These are phyloP conservation scores for Bungarus multicinctus DNA, from an alignment of 2,113 vertebrate species.

Conservation along the genomic window DNA sequence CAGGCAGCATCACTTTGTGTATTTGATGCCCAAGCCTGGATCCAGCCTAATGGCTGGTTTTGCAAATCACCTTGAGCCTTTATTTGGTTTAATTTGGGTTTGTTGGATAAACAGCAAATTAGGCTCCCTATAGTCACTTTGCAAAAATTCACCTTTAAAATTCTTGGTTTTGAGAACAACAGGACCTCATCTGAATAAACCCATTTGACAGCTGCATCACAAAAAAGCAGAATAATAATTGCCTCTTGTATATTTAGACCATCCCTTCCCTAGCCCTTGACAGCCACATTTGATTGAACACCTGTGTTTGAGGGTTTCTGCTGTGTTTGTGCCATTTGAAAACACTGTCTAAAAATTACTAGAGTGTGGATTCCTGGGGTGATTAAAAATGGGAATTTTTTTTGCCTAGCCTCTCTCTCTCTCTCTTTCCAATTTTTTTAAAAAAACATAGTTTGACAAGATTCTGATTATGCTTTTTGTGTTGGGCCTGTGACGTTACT, in stretches of 20 bases:
- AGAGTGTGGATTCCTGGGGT: constrained; percentile 21
- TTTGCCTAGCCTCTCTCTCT: background rate
- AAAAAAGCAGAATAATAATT: background rate
- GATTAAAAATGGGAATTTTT: constrained; percentile 14
- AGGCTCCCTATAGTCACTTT: background rate
- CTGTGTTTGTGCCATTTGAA: constrained; percentile 11
- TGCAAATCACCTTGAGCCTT: background rate
- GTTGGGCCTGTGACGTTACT: background rate
- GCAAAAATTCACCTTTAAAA: background rate
- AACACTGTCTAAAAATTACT: background rate
- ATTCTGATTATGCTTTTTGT: background rate
- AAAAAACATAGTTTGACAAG: background rate
- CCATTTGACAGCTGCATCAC: background rate
- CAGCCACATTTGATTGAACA: constrained; percentile 17
- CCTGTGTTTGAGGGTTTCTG: background rate
- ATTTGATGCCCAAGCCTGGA: background rate
- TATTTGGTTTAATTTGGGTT: background rate
- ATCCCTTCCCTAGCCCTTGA: background rate
- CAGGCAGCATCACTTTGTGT: background rate
- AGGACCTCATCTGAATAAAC: background rate
- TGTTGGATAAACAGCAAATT: background rate
- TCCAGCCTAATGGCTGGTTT: background rate
- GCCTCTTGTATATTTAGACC: background rate
- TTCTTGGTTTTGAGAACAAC: background rate
- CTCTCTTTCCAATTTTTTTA: background rate